Base-by-base conservation (phyloP, 2,797 vertebrate species). In the Epinephelus malabaricus region DNA sequence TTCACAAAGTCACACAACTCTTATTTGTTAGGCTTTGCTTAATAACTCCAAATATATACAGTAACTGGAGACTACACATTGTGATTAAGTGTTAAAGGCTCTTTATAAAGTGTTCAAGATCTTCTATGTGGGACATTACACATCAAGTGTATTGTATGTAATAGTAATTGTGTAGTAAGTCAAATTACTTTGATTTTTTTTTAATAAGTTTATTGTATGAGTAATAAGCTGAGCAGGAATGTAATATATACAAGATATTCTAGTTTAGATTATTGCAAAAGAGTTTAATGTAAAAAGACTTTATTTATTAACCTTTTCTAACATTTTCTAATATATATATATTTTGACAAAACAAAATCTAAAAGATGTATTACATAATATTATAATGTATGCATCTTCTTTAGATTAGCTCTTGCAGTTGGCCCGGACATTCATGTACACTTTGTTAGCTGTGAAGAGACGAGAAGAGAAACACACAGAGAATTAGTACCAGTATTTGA, bases 401-500 rank as follows among this genome's bases (percentile, higher is more conserved):
- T 76, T 34, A 17, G 40, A 55, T 86, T 63, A 82, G 58, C 27
- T 89, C 71, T 95, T 95, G 88, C 82, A 82, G 79, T 93, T 94
- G 18, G 90, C 90, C 59, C 93, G 92, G 56, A 95, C 91, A 50
- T 96, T 96, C 94, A 95, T 95, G 55, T 96, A 96, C 82, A 95
- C 92, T 81, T 94, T 92, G 50, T 96, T 47, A 69, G 92, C 95
- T 96, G 92, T 84, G 68, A 76, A 83, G 78, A 90, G 25, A 92
- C 11, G 4, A 69, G 53, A 74, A 45, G 3, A 76, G 19, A 78
- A 14, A 78, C 13, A 50, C 1, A 40, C 34, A 71, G 3, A 68
- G 18, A 50, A 12, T 14, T 18, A n/a, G 66, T 23, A 23, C 23
- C 23, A 2, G 2, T 58, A 71, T 34, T 50, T 68, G 5, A 63